Conservation (phyloP, 1,140 invertebrate genomes). For the Lepidotrigona ventralis region DNA sequence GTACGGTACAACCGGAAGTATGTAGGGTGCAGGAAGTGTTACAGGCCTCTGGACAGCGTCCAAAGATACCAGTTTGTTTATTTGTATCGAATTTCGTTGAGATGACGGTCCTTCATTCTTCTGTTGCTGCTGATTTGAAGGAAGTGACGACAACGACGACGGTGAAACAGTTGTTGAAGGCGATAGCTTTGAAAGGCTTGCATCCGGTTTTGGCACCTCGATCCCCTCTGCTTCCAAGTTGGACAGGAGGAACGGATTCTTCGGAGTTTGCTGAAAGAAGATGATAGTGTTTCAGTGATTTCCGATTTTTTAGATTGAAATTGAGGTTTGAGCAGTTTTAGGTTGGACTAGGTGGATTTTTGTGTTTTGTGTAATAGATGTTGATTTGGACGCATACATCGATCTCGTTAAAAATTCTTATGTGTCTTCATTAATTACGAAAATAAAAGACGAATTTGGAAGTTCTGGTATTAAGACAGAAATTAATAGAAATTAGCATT, state of each 20-base stretch:
- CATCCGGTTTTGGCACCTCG: slow-evolving; percentile 63
- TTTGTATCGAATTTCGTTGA: slow-evolving; percentile 24
- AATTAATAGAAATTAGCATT: too few species aligned
- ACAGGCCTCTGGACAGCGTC: slow-evolving; percentile 31
- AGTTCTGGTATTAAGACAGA: too few species aligned
- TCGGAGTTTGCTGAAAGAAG: slow-evolving; percentile 33
- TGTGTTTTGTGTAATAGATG: too few species aligned
- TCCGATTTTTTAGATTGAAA: fast-evolving
- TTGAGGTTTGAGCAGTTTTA: neutral
- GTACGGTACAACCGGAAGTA: slow-evolving; percentile 69
- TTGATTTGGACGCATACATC: too few species aligned
- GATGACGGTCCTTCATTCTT: neutral
- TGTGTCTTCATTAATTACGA: too few species aligned
- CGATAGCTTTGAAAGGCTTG: slow-evolving; percentile 36
- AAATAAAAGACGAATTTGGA: too few species aligned
- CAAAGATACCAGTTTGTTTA: slow-evolving; percentile 10
- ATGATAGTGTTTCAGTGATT: neutral
- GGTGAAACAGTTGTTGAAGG: neutral
- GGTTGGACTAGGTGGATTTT: too few species aligned
- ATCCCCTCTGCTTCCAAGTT: slow-evolving; percentile 62
- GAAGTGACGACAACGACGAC: neutral
- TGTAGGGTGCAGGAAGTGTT: slow-evolving; percentile 53
- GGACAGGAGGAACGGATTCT: slow-evolving; percentile 65
- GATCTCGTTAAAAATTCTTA: too few species aligned
- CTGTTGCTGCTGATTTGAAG: neutral